phyloP scores from a whole-genome alignment of 2,797 vertebrate genomes.

The Gastrophryne carolinensis region DNA sequence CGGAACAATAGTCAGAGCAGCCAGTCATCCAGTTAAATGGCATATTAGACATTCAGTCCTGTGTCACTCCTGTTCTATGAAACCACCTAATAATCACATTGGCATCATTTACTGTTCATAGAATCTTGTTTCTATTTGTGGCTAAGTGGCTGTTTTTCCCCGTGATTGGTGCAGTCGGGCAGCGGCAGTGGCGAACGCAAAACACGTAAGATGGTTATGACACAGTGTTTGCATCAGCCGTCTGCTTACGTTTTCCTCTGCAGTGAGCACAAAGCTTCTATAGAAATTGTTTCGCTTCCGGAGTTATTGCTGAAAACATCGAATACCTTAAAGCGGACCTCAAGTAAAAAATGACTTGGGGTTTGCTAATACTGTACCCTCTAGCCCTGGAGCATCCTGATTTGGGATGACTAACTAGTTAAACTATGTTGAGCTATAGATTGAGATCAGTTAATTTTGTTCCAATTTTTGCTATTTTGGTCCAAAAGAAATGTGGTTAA shows the following conservation, averaged over 20 bases:
- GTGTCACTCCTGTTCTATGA: neutral
- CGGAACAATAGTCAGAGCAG: constrained; percentile 14
- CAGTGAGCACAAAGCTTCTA: no score
- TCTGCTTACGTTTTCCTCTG: neutral
- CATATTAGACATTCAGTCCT: constrained; percentile 26
- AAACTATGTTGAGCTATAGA: no score
- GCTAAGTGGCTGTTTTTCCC: neutral
- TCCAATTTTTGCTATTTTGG: no score
- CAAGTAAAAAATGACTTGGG: no score
- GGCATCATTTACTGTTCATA: neutral
- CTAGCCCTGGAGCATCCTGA: no score
- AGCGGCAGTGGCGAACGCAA: neutral
- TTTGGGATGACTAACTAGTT: no score
- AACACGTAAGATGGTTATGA: neutral
- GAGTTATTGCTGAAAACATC: no score
- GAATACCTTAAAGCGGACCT: no score
- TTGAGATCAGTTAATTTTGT: no score
- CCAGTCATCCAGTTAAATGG: constrained; percentile 25
- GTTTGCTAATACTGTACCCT: no score
- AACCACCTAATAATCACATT: neutral
- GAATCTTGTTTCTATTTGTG: constrained; percentile 3
- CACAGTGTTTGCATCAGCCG: neutral
- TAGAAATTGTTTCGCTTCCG: no score
- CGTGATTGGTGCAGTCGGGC: neutral
- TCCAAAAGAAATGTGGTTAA: no score